A percentile compares a stretch with the other conserved stretches of the same genome.
These are phyloP conservation scores for Acanthosoma haemorrhoidale DNA, from an alignment of 2,888 invertebrate species.

Conservation along the genomic window DNA sequence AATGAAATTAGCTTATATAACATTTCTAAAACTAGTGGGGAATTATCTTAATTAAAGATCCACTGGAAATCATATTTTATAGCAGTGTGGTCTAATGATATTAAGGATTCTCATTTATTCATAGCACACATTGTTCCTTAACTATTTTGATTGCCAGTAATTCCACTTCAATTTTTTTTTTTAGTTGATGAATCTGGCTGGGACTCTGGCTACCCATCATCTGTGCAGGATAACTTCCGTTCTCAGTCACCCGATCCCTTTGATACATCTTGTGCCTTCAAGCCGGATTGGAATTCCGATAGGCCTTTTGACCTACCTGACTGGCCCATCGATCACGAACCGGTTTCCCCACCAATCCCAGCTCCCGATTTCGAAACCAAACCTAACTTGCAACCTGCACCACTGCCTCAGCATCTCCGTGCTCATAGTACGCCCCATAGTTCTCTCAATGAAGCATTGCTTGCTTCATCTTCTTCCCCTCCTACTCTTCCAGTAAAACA, in stretches of 20 bases:
- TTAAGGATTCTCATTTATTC: too few species aligned
- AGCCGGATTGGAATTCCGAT: slow-evolving; percentile 40
- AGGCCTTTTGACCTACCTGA: slow-evolving; percentile 47
- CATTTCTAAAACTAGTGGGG: too few species aligned
- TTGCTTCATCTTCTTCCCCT: neutral
- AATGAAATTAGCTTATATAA: too few species aligned
- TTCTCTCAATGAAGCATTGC: neutral
- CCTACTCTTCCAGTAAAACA: neutral
- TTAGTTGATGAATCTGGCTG: slow-evolving; percentile 50
- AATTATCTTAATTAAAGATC: too few species aligned
- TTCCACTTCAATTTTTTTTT: slow-evolving; percentile 19
- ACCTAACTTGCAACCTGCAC: neutral
- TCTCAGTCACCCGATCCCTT: slow-evolving; percentile 55
- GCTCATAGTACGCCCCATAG: neutral
- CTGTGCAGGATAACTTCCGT: neutral
- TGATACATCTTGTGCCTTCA: slow-evolving; percentile 55
- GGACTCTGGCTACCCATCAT: neutral
- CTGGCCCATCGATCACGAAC: slow-evolving; percentile 37
- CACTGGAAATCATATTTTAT: too few species aligned
- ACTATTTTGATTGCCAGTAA: too few species aligned
- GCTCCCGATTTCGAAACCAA: slow-evolving; percentile 14
- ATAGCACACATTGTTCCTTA: neutral
- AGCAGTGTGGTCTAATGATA: too few species aligned
- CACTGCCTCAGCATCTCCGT: neutral
- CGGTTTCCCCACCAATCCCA: neutral